Base-by-base conservation (phyloP, 1,140 invertebrate genomes). In the Pseudomyrmex cubaensis region DNA sequence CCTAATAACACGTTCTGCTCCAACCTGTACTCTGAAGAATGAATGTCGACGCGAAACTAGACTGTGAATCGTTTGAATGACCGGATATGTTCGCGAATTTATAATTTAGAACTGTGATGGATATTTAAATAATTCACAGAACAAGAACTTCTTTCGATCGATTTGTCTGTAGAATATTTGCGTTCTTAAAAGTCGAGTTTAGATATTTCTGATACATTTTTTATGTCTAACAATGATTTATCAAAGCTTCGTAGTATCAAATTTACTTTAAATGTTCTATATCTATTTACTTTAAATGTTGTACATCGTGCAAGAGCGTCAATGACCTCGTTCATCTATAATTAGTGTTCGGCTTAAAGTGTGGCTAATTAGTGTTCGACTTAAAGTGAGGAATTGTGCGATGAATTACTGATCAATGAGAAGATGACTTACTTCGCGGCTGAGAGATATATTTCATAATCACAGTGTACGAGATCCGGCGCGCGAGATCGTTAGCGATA, bases 1-100 rank as follows among this genome's bases (percentile, higher is more conserved):
- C 86, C 85, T 91, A 92, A 92, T 92, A 92, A 92, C 86, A 90
- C 82, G 90, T 90, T 88, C 85, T 84, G 72, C 78, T 75, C 84
- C 91, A 90, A 90, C 88, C 89, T 87, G 88, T 87, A 85, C 86
- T 83, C 64, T 77, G 72, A 89, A 87, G 82, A 84, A 84, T 59
- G 66, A 48, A 48, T 52, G 62, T 20, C 54, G 20, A 70, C 59
- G 20, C 17, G 66, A n/a, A 83, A 61, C 22, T n/a, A 22, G 48
- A 66, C 54, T 66, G 62, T 20, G 54, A 77, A 77, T 69, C 73
- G 62, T 70, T n/a, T 25, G 66, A 80, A 61, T 72, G 46, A 46
- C 63, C 50, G 25, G 50, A 80, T 80, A 70, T 35, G 59, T 56
- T 44, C 69, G 46, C 63, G 20, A 78, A 57, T 22, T 15, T 52